Base-by-base conservation (phyloP, 1,140 invertebrate species). In the Coelopa frigida region DNA sequence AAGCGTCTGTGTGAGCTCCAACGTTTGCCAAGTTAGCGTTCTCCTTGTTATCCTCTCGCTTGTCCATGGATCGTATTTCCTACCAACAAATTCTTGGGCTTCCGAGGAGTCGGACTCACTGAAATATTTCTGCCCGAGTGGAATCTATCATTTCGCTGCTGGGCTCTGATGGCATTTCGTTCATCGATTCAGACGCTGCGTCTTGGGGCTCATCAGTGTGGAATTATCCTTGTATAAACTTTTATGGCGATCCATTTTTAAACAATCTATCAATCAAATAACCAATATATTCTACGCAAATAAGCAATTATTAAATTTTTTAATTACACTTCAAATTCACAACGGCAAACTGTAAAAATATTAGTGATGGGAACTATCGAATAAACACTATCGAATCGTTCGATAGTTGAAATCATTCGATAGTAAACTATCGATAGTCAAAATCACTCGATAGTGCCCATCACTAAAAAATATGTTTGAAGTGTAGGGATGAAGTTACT, bases 221-320 rank as follows among this genome's bases (percentile, higher is more conserved):
- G 15, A 27, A 15, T 20, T 32, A 11, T 49, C 47, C 24, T 44
- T 44, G 17, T 49, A 49, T 12, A 49, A 26, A 39, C 7, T 38
- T 44, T 24, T 18, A 5, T 39, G 27, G 7, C 26, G 24, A 14
- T 49, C 35, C 47, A 44, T 44, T 24, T 36, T 48, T 23, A 39
- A n/a, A n/a, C n/a, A n/a, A n/a, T n/a, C n/a, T n/a, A n/a, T n/a
- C n/a, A n/a, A n/a, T n/a, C n/a, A n/a, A n/a, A n/a, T n/a, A n/a
- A n/a, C n/a, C n/a, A n/a, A n/a, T n/a, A n/a, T n/a, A n/a, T n/a
- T n/a, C n/a, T n/a, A n/a, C n/a, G n/a, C n/a, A n/a, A n/a, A n/a
- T n/a, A n/a, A n/a, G n/a, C n/a, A n/a, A n/a, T n/a, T n/a, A n/a
- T n/a, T n/a, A n/a, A n/a, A n/a, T n/a, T n/a, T n/a, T n/a, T n/a